These are phyloP conservation scores for Tuberolachnus salignus DNA, from an alignment of 2,888 invertebrate genomes.

Conservation along the genomic window DNA sequence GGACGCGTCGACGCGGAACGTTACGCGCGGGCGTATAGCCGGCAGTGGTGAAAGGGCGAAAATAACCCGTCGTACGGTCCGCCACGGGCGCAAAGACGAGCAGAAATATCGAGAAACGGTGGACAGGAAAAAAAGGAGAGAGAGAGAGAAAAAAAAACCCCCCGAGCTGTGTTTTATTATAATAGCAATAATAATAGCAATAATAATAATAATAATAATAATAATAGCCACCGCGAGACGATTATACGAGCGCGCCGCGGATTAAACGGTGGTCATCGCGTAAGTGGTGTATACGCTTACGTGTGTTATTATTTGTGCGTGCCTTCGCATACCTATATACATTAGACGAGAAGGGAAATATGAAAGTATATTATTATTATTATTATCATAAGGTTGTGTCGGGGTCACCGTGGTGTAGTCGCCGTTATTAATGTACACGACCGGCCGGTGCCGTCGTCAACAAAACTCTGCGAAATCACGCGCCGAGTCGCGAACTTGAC, in stretches of 20 bases:
- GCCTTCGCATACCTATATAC: not conserved
- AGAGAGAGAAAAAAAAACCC: too few relatives aligned
- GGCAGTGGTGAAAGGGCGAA: slow-evolving; percentile 48
- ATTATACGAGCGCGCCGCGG: not conserved
- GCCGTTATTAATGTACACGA: not conserved
- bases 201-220: too few relatives aligned
- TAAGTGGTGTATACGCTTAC: too few relatives aligned
- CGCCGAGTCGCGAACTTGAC: too few relatives aligned
- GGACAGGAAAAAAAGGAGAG: too few relatives aligned
- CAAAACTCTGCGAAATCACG: too few relatives aligned
- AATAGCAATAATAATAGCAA: too few relatives aligned
- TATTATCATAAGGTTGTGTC: slow-evolving; percentile 22
- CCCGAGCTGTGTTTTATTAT: too few relatives aligned
- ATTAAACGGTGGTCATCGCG: slow-evolving; percentile 13
- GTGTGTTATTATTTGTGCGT: too few relatives aligned
- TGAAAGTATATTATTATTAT: too few relatives aligned
- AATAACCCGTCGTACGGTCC: not conserved
- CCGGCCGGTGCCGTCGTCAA: too few relatives aligned
- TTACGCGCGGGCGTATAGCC: slow-evolving; percentile 6
- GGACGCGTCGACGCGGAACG: not conserved
- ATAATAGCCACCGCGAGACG: slow-evolving; percentile 33
- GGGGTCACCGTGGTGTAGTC: not conserved
- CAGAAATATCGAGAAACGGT: not conserved
- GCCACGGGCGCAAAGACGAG: slow-evolving; percentile 36
- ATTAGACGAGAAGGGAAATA: slow-evolving; percentile 28